These are phyloP conservation scores for Brevimyrus niger DNA, from an alignment of 2,113 vertebrate genomes.

Conservation along the genomic window DNA sequence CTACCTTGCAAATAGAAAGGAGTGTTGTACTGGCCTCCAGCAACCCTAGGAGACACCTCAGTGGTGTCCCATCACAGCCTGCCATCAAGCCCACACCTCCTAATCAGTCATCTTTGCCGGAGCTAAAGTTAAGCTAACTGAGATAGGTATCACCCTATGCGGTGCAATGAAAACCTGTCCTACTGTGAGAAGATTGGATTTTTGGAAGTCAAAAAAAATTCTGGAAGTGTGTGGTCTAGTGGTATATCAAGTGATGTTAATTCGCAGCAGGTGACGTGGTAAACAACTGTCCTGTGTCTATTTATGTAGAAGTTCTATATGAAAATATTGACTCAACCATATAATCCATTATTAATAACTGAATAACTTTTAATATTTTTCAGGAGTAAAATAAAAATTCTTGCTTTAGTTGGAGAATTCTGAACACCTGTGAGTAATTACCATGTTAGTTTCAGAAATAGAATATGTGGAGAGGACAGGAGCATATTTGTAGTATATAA, in stretches of 20 bases:
- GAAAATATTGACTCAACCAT: too few species aligned
- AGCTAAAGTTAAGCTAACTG: background rate
- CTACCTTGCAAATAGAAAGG: background rate
- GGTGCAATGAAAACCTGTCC: background rate
- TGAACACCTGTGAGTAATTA: background rate
- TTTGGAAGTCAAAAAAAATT: background rate
- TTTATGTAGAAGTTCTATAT: too few species aligned
- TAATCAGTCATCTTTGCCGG: background rate
- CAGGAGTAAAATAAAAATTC: too few species aligned
- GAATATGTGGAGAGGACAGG: background rate
- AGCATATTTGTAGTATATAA: background rate
- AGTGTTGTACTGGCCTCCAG: background rate
- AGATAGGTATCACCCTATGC: background rate
- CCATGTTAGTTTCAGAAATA: background rate
- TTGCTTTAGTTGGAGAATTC: background rate
- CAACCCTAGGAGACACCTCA: background rate
- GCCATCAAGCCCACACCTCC: background rate
- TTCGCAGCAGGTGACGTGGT: background rate
- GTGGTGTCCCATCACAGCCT: background rate
- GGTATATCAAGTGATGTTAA: background rate
- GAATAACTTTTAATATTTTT: too few species aligned
- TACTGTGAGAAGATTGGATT: background rate
- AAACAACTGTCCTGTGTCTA: too few species aligned
- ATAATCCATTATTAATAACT: too few species aligned
- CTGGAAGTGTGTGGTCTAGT: background rate